These are phyloP conservation scores for Netelia fuscicornis DNA, from an alignment of 2,888 invertebrate species.

Conservation along the genomic window DNA sequence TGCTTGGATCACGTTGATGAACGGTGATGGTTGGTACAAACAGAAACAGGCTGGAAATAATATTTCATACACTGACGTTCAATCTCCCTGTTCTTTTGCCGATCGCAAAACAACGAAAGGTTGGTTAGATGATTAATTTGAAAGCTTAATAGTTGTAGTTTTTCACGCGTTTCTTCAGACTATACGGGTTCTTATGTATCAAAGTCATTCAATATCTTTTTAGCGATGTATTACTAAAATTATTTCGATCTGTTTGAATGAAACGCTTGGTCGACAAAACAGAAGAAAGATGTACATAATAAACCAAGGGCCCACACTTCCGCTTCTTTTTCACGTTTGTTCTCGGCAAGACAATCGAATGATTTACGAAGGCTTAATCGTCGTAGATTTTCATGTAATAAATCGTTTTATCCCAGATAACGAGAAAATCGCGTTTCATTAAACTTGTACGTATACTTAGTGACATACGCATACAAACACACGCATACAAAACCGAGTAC, in stretches of 20 bases:
- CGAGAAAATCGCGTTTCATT: conserved; percentile 67
- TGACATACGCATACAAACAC: conserved; percentile 17
- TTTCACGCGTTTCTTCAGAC: no score
- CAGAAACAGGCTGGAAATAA: no score
- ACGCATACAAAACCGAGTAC: conserved; percentile 81
- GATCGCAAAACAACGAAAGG: no score
- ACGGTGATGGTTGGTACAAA: no score
- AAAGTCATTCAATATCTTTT: no score
- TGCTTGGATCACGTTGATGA: no score
- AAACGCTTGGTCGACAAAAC: conserved; percentile 36
- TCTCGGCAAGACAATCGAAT: conserved; percentile 45
- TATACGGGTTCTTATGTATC: no score
- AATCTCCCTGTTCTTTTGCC: no score
- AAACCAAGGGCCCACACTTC: neutral
- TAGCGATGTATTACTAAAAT: no score
- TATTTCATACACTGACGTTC: no score
- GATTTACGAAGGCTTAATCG: conserved; percentile 41
- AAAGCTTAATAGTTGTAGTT: no score
- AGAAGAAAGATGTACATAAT: conserved; percentile 6
- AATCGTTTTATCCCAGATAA: conserved; percentile 59
- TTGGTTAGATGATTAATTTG: no score
- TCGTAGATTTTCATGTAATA: conserved; percentile 47
- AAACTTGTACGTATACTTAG: conserved; percentile 45
- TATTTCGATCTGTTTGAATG: conserved; percentile 4
- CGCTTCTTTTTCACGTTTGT: conserved; percentile 22